Conservation (phyloP, 30 jellyfish, hydroid and myxozoan species). For the Aurelia coerulea region DNA sequence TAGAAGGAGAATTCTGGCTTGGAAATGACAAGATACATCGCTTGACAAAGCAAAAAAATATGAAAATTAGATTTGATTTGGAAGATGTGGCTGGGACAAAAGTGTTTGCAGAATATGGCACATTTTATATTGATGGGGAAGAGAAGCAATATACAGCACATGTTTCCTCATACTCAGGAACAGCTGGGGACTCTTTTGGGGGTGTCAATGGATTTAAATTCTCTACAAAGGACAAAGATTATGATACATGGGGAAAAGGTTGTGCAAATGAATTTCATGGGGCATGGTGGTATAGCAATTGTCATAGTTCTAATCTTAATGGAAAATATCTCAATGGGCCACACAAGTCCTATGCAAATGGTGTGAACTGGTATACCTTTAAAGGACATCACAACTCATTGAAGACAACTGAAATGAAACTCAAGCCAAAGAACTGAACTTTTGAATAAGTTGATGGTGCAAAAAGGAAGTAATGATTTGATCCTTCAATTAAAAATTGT, state of each 20-base stretch:
- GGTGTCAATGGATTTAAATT: constrained; percentile 3
- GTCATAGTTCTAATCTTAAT: constrained; percentile 35
- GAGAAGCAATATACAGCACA: neutral
- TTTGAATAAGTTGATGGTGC: no score
- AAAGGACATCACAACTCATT: constrained; percentile 23
- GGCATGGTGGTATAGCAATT: constrained; percentile 31
- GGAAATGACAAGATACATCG: constrained; percentile 52
- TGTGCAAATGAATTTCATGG: constrained; percentile 23
- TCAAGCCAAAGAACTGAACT: constrained; percentile 6
- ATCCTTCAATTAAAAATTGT: no score
- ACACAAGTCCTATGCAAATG: constrained; percentile 21
- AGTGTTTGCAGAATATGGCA: neutral
- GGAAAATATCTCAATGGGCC: constrained; percentile 45
- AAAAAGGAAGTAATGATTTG: no score
- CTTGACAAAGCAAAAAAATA: constrained; percentile 9
- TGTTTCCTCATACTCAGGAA: constrained; percentile 24
- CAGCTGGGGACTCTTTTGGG: constrained; percentile 46
- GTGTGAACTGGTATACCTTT: neutral
- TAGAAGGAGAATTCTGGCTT: constrained; percentile 40
- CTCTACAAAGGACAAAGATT: constrained; percentile 35
- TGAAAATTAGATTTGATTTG: neutral
- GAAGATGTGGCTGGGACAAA: no score
- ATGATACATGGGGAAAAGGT: neutral
- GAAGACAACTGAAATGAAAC: constrained; percentile 31
- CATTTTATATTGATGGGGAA: constrained; percentile 27